Percentiles rank a stretch among this genome's conserved stretches.
These are phyloP conservation scores for Nycteola revayana DNA, from an alignment of 2,888 invertebrate species.

Conservation along the genomic window DNA sequence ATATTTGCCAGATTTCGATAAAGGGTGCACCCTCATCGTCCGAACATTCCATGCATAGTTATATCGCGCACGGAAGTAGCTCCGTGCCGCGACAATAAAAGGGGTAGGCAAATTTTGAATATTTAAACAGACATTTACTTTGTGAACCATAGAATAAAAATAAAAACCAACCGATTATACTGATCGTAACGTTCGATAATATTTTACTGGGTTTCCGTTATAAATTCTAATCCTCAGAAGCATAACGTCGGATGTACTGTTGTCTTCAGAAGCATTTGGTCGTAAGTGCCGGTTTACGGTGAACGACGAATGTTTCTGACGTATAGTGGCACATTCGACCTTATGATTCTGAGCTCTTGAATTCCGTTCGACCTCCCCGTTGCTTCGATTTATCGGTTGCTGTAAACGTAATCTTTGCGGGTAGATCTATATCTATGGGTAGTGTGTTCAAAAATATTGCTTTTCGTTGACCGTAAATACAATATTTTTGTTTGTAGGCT, in stretches of 20 bases:
- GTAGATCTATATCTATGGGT: slow-evolving; percentile 26
- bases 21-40: too few species aligned
- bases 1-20: too few species aligned
- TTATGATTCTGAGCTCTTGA: too few species aligned
- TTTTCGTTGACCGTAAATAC: slow-evolving; percentile 2
- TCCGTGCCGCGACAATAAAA: slow-evolving; percentile 54
- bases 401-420: slow-evolving; percentile 41
- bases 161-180: slow-evolving; percentile 48
- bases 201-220: slow-evolving; percentile 50
- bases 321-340: too few species aligned
- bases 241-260: too few species aligned
- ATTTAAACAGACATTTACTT: slow-evolving; percentile 54
- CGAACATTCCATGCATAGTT: too few species aligned
- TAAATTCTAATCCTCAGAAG: slow-evolving; percentile 49
- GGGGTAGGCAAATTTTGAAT: slow-evolving; percentile 68
- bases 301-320: too few species aligned
- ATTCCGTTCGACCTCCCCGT: slow-evolving; percentile 24
- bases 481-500: too few species aligned
- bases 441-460: slow-evolving; percentile 26
- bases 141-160: slow-evolving; percentile 49
- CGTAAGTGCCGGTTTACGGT: too few species aligned
- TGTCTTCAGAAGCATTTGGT: too few species aligned
- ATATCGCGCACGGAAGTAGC: slow-evolving; percentile 40
- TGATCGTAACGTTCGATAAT: slow-evolving; percentile 47
- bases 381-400: slow-evolving; percentile 35